Evolutionary conservation across 1,140 invertebrate genomes (phyloP).

Genomic region (Dryas iulia): DNA sequence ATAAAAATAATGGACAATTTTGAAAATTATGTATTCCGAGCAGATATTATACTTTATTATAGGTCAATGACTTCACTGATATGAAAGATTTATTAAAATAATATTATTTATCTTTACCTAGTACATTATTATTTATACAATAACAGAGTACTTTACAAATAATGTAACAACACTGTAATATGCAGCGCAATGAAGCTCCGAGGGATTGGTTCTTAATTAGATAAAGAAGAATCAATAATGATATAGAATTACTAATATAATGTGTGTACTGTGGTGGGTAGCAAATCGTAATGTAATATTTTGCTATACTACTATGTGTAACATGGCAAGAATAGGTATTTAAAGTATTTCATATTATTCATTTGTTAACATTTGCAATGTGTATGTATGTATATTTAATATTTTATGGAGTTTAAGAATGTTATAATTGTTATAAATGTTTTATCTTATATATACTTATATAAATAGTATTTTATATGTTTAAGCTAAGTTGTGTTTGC

Average conservation of each 20-base stretch:
- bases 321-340: background rate
- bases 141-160: background rate
- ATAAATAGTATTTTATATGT: too few species aligned
- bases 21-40: background rate
- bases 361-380: background rate
- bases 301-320: background rate
- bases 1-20: background rate
- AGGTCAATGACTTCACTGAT: background rate
- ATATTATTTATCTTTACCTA: conserved; percentile 2
- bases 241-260: conserved; percentile 12
- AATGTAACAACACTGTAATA: conserved; percentile 2
- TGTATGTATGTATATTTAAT: background rate
- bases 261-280: background rate
- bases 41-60: background rate
- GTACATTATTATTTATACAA: conserved; percentile 6
- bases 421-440: background rate
- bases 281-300: background rate
- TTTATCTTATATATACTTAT: background rate
- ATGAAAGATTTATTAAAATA: conserved; percentile 2
- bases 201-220: conserved; percentile 12
- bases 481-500: too few species aligned
- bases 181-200: background rate
- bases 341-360: background rate
- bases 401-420: background rate
- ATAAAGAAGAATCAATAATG: conserved; percentile 16